These are phyloP conservation scores for Astyanax mexicanus DNA, from an alignment of 2,797 vertebrate species.

Conservation along the genomic window DNA sequence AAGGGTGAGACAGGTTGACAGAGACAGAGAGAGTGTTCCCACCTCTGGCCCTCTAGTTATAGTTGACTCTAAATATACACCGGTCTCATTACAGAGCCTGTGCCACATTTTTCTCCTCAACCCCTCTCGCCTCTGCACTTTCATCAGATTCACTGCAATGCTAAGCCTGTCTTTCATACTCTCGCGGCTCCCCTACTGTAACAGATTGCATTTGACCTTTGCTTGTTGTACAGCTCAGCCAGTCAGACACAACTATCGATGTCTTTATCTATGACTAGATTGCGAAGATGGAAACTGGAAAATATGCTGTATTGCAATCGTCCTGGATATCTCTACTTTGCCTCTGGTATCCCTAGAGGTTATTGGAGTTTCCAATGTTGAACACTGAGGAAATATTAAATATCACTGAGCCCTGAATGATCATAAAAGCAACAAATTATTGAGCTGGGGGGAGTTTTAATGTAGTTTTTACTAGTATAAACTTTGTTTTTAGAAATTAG, in stretches of 20 bases:
- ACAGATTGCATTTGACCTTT: not conserved
- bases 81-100: constrained; percentile 60
- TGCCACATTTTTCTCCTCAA: constrained; percentile 59
- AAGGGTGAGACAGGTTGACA: not conserved
- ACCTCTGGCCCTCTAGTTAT: constrained; percentile 37
- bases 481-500: too few species aligned
- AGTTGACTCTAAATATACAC: constrained; percentile 49
- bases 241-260: not conserved
- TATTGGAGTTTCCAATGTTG: too few species aligned
- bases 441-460: too few species aligned
- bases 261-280: constrained; percentile 2
- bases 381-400: too few species aligned
- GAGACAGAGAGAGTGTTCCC: not conserved
- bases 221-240: not conserved
- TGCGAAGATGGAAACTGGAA: not conserved
- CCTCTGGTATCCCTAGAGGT: not conserved
- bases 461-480: too few species aligned
- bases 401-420: too few species aligned
- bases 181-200: not conserved
- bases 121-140: constrained; percentile 11
- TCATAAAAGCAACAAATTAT: too few species aligned
- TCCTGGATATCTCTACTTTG: not conserved
- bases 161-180: not conserved
- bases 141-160: not conserved
- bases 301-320: not conserved